Percentiles rank a stretch among this genome's conserved stretches.
These are phyloP conservation scores for Hermetia illucens DNA, from an alignment of 1,140 invertebrate species.

Conservation along the genomic window DNA sequence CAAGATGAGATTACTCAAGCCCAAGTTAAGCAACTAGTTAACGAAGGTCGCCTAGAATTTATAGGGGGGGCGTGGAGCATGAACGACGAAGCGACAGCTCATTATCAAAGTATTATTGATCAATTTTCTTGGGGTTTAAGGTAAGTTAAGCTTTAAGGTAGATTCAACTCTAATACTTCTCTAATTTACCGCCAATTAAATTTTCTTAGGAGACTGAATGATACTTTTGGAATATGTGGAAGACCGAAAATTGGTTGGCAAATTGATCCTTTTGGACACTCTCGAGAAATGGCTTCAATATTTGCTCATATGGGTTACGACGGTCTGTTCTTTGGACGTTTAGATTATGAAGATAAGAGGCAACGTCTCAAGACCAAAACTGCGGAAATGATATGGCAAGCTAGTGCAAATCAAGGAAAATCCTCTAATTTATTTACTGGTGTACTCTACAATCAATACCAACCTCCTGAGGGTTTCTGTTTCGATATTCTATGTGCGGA, in stretches of 20 bases:
- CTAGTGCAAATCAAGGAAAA: constrained; percentile 47
- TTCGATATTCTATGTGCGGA: constrained; percentile 75
- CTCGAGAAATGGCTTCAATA: constrained; percentile 70
- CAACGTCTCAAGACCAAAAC: constrained; percentile 42
- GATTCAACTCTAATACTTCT: not conserved
- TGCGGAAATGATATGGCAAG: constrained; percentile 79
- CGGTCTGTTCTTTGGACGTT: constrained; percentile 73
- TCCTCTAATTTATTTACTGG: constrained; percentile 52
- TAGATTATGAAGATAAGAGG: constrained; percentile 77
- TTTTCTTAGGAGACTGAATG: constrained; percentile 44
- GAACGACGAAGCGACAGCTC: constrained; percentile 86
- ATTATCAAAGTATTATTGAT: constrained; percentile 89
- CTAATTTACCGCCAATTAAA: not conserved
- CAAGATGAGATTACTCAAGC: constrained; percentile 46
- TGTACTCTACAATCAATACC: constrained; percentile 62
- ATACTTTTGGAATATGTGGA: constrained; percentile 72
- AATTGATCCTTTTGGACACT: constrained; percentile 89
- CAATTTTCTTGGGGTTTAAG: constrained; percentile 72
- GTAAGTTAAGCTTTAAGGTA: constrained; percentile 35
- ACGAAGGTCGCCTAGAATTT: constrained; percentile 73
- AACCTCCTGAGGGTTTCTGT: constrained; percentile 73
- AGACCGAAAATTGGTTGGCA: constrained; percentile 77
- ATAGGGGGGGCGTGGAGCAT: constrained; percentile 78
- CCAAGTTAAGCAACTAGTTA: constrained; percentile 43
- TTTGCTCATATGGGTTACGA: constrained; percentile 76